phyloP scores from a whole-genome alignment of 2,113 vertebrate genomes.

The Tychaedon coryphoeus region DNA sequence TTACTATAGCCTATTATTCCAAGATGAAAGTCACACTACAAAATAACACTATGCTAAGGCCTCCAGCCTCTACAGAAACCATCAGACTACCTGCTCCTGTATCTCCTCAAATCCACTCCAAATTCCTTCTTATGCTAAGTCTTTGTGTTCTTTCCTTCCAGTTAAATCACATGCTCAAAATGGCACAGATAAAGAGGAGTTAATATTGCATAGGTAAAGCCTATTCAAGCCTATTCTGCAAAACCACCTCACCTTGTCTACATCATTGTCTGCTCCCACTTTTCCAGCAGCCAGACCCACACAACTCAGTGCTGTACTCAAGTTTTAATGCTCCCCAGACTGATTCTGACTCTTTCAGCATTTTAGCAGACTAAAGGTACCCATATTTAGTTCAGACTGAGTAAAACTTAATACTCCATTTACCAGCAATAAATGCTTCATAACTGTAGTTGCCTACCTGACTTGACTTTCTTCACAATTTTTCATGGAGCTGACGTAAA shows the following conservation, averaged over 20 bases:
- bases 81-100: background rate
- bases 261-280: background rate
- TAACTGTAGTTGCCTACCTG: background rate
- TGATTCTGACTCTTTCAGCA: background rate
- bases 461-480: background rate
- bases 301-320: accelerated
- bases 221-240: background rate
- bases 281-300: background rate
- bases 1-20: background rate
- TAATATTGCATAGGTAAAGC: background rate
- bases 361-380: background rate
- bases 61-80: background rate
- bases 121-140: background rate
- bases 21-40: background rate
- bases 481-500: background rate
- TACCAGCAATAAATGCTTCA: background rate
- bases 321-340: background rate
- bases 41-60: background rate
- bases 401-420: background rate
- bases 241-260: background rate
- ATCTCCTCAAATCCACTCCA: background rate
- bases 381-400: background rate
- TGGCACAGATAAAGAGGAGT: background rate
- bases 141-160: background rate
- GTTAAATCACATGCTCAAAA: background rate